Percentiles rank a stretch among this genome's conserved stretches.
Evolutionary conservation across 2,113 vertebrate species (phyloP).

Genomic region (Gopherus evgoodei): DNA sequence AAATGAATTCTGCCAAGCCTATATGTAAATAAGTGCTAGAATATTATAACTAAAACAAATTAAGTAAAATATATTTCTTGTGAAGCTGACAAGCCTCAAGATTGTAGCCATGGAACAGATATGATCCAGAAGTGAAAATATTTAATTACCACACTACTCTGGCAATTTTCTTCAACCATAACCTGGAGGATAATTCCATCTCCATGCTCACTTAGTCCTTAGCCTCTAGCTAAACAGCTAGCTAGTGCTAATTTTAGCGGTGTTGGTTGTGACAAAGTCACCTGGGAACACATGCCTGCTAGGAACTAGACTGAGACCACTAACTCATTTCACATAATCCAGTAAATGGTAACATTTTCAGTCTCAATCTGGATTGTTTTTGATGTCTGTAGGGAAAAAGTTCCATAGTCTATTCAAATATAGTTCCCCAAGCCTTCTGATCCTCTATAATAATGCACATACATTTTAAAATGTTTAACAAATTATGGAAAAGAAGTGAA

Average conservation of each 20-base stretch:
- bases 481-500: neutral
- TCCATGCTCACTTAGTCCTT: neutral
- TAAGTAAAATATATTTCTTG: neutral
- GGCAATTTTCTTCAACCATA: neutral
- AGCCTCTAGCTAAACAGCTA: neutral
- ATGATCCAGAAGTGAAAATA: neutral
- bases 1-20: neutral
- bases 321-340: neutral
- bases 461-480: neutral
- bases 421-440: neutral
- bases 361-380: neutral
- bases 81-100: neutral
- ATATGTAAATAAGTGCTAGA: neutral
- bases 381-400: neutral
- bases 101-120: neutral
- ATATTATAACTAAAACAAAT: neutral
- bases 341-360: neutral
- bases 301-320: neutral
- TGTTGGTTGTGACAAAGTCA: neutral
- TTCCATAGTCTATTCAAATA: neutral
- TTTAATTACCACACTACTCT: neutral
- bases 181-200: neutral
- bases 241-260: rapidly evolving
- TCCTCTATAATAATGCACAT: neutral
- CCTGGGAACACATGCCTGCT: neutral